Base-by-base conservation (phyloP, 2,797 vertebrate species). In the Chromobotia macracanthus region DNA sequence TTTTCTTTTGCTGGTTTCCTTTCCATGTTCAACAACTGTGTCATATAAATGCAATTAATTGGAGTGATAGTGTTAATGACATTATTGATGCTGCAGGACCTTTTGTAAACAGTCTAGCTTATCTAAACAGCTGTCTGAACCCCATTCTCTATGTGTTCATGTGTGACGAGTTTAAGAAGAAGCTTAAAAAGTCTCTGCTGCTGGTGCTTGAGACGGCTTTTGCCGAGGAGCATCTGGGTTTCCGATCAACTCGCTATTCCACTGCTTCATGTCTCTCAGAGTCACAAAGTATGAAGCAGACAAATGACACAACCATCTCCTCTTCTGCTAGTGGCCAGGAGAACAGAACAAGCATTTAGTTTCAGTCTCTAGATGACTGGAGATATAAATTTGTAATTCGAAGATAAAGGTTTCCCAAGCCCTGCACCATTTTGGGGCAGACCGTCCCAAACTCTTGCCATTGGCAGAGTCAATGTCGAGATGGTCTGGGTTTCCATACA, bases 1-100 rank as follows among this genome's bases (percentile, higher is more conserved):
- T 95, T 71, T 93, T 94, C 77, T 5, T 91, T 64, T 93, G 92
- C 84, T 94, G 93, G 92, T 50, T 92, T 61, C 93, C 93, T 0
- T 89, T 84, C 41, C 91, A 94, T 7, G 19, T 92, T 18, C 11
- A 84, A 0, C 7, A 50, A 3, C 85, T 92, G 4, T 0, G 87
- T 12, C n/a, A 65, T 48, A 7, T 87, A 48, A 58, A 46, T 19
- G 0, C 2, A 0, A 0, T 18, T 0, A 1, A 21, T 0, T 0
- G 0, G 1, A 0, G 0, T 0, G 2, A 0, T 0, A 21, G 25
- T 0, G 1, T 64, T 1, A 0, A 0, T 0, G 0, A 0, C 0
- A 7, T 23, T 13, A 0, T 11, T 1, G 0, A 0, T 0, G 56
- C 58, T 2, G 12, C 3, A 23, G 35, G 51, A n/a, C 12, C 79